Evolutionary conservation across 2,888 invertebrate genomes (phyloP), one percentile per base, ranked within the genome.

Genomic region (Ophion obscuratus): DNA sequence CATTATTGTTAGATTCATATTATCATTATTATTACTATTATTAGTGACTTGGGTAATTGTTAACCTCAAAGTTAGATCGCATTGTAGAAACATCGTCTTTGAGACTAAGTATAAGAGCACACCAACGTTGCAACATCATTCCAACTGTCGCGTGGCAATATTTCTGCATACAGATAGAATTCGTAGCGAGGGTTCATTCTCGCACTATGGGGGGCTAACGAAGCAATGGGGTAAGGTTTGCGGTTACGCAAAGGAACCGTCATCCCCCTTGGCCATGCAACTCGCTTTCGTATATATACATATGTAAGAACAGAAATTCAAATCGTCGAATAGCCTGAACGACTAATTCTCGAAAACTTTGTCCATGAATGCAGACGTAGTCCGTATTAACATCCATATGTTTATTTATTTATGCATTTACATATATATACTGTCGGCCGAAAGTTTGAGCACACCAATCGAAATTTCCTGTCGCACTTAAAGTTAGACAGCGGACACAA

Each of bases 161-260:
- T 92, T 92, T 91, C 91, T 91, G 92, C 92, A 92, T 92, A 92
- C 90, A 91, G 90, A 91, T 91, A 90, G 91, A 89, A 88, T 89
- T 92, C 90, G 89, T 91, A 89, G 47, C 47, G 89, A 73, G 87
- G 84, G 85, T n/a, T 36, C 36, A 9, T 14, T 40, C 17, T 59
- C 20, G 24, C 71, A 71, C 36, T 27, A 80, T 14, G 62, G 40
- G 24, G 61, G 44, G 20, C 14, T 27, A 44, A 24, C 24, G 79
- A 57, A 24, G 40, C 10, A 53, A n/a, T 61, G 36, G 53, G 57
- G 20, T 2, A 59, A 47, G 73, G 40, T 64, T 53, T 53, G 20
- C n/a, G 53, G 71, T 57, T 62, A 66, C 57, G 20, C 27, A 70
- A 78, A 78, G 78, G 61, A 57, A 78, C 20, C 14, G 40, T 47